A percentile compares a stretch with the other conserved stretches of the same genome.
These are phyloP conservation scores for Megalops cyprinoides DNA, from an alignment of 2,797 vertebrate species.

Conservation along the genomic window DNA sequence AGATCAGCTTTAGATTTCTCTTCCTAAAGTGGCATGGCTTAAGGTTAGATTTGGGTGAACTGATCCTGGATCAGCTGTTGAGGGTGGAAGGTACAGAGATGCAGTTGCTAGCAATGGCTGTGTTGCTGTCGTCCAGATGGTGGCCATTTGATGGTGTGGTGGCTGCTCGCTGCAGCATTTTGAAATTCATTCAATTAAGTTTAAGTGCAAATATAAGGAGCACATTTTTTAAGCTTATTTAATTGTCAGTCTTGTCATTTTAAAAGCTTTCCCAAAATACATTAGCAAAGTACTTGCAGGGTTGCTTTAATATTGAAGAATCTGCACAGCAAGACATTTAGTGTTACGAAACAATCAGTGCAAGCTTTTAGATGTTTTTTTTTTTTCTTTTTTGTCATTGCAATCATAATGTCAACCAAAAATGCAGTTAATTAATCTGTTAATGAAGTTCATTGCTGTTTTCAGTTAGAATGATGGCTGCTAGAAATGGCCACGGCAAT, in stretches of 20 bases:
- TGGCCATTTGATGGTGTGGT: no score
- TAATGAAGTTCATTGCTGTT: constrained; percentile 52
- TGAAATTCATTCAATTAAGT: neutral
- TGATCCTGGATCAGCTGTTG: no score
- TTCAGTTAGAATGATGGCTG: constrained; percentile 51
- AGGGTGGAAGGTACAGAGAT: no score
- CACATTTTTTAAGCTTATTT: neutral
- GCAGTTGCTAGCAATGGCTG: no score
- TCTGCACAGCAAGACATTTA: neutral
- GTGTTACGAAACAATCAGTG: neutral
- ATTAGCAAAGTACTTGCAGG: neutral
- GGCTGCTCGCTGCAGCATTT: neutral
- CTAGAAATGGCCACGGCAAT: constrained; percentile 45
- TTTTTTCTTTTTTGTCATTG: neutral
- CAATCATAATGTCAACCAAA: no score
- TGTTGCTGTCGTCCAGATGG: no score
- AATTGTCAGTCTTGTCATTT: neutral
- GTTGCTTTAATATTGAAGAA: neutral
- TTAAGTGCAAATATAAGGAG: neutral
- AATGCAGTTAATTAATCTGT: constrained; percentile 60
- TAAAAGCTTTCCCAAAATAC: neutral
- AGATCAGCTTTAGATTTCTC: no score
- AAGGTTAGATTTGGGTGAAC: no score
- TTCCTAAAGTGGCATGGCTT: no score
- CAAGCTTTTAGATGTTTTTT: neutral